Evolutionary conservation across 2,888 invertebrate species (phyloP).

Genomic region (Mythimna impura): DNA sequence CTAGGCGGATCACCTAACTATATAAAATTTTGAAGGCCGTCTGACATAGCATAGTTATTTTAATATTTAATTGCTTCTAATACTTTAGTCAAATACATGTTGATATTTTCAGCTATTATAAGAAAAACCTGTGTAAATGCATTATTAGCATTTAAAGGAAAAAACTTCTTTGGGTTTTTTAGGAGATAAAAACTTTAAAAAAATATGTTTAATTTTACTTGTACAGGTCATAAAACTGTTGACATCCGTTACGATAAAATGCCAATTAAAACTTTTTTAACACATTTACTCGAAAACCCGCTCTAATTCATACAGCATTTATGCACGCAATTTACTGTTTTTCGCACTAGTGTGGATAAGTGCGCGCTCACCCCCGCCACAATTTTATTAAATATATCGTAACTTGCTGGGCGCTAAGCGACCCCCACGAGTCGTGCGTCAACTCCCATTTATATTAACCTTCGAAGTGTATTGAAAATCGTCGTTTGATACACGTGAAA

Average conservation of each 20-base stretch:
- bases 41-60: conserved; percentile 1
- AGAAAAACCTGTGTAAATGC: not conserved
- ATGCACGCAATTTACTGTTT: too few relatives aligned
- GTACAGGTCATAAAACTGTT: not conserved
- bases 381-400: too few relatives aligned
- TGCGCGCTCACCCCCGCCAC: too few relatives aligned
- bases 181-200: not conserved
- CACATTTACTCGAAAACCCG: too few relatives aligned
- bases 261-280: not conserved
- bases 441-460: too few relatives aligned
- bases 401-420: too few relatives aligned
- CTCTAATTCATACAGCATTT: too few relatives aligned
- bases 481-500: too few relatives aligned
- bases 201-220: not conserved
- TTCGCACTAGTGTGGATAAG: too few relatives aligned
- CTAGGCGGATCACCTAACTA: not conserved
- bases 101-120: not conserved
- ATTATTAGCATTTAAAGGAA: not conserved
- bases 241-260: not conserved
- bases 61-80: not conserved
- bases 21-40: conserved; percentile 1
- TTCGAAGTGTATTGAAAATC: too few relatives aligned
- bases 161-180: not conserved
- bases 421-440: too few relatives aligned
- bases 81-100: not conserved